Conservation (phyloP, 2,113 vertebrate genomes). For the Charina bottae region DNA sequence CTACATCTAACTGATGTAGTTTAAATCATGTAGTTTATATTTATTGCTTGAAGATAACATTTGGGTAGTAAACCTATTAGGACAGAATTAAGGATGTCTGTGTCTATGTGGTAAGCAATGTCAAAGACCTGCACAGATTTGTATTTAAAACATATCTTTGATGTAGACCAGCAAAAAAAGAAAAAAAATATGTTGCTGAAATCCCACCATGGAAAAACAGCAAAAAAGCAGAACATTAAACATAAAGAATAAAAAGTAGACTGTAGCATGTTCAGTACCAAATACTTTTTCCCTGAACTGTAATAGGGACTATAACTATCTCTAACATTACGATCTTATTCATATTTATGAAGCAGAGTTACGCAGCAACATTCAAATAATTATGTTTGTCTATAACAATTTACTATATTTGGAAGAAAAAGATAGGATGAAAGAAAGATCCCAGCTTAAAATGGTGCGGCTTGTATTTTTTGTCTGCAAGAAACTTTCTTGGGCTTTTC, state of each 20-base stretch:
- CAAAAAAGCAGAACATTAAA: constrained; percentile 37
- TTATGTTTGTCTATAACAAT: background rate
- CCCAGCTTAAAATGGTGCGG: background rate
- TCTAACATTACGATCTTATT: background rate
- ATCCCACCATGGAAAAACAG: constrained; percentile 11
- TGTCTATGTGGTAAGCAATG: constrained; percentile 16
- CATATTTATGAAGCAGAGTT: constrained; percentile 25
- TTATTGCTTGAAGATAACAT: constrained; percentile 65
- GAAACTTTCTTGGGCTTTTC: constrained; percentile 25
- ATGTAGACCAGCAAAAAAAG: constrained; percentile 51
- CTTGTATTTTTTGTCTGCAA: constrained; percentile 38
- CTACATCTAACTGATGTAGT: constrained; percentile 66
- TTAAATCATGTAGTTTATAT: constrained; percentile 72
- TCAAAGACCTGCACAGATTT: constrained; percentile 48
- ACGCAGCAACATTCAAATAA: background rate
- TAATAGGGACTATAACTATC: background rate
- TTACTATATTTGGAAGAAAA: constrained; percentile 18
- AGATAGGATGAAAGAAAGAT: constrained; percentile 16
- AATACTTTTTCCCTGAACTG: background rate
- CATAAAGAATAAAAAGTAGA: constrained; percentile 5
- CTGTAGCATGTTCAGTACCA: constrained; percentile 1
- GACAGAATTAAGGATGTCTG: constrained; percentile 65
- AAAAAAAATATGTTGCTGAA: constrained; percentile 26
- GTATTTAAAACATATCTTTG: constrained; percentile 65
- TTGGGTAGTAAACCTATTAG: constrained; percentile 66